Conservation (phyloP, 2,113 vertebrate species). For the Pogona vitticeps region DNA sequence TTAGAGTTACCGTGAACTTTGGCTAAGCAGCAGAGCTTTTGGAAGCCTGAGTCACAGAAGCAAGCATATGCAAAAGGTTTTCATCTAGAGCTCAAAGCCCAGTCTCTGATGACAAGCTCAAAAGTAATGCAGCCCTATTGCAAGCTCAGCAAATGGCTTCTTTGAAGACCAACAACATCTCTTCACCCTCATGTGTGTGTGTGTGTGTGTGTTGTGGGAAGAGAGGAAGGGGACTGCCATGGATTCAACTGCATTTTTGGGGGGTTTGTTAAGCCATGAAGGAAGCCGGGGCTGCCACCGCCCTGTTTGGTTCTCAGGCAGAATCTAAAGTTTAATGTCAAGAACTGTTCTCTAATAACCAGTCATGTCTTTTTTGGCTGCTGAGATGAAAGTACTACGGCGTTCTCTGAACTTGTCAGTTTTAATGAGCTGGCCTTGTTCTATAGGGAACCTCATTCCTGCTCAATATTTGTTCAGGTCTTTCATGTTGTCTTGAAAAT, state of each 20-base stretch:
- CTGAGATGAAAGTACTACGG: neutral
- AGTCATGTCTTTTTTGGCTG: neutral
- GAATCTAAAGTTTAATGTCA: slow-evolving; percentile 2
- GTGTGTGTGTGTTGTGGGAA: neutral
- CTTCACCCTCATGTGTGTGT: neutral
- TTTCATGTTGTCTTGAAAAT: slow-evolving; percentile 27
- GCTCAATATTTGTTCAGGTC: slow-evolving; percentile 6
- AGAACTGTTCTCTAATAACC: neutral
- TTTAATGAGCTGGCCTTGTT: slow-evolving; percentile 15
- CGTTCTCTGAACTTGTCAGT: slow-evolving; percentile 22
- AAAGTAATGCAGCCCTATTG: slow-evolving; percentile 18
- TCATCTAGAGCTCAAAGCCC: neutral
- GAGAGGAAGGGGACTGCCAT: neutral
- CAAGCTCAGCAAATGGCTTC: slow-evolving; percentile 19
- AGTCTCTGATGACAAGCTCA: neutral
- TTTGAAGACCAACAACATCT: neutral
- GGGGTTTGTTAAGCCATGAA: slow-evolving; percentile 11
- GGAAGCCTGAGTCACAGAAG: neutral
- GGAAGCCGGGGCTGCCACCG: neutral
- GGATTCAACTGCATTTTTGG: neutral
- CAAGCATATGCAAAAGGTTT: neutral
- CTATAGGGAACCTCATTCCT: neutral
- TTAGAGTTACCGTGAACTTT: neutral
- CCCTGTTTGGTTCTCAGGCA: slow-evolving; percentile 33
- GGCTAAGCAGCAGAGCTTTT: neutral